phyloP scores from a whole-genome alignment of 2,113 vertebrate genomes.

The Gymnogyps californianus region DNA sequence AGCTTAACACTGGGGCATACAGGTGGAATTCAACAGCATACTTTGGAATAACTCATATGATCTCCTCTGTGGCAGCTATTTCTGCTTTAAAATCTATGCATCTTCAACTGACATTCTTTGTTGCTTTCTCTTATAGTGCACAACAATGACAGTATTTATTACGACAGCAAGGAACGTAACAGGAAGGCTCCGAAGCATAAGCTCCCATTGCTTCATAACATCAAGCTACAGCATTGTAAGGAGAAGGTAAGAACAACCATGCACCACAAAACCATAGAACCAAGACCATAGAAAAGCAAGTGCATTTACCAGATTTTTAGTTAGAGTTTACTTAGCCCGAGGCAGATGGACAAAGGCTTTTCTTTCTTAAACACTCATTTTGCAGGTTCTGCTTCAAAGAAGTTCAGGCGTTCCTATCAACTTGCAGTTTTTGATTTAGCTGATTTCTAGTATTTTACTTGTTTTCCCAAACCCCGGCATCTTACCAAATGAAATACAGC shows the following conservation, averaged over 20 bases:
- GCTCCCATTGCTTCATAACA: neutral
- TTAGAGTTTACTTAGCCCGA: rapidly evolving
- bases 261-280: neutral
- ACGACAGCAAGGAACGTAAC: neutral
- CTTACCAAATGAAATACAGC: neutral
- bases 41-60: neutral
- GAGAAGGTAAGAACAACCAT: neutral
- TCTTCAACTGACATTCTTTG: neutral
- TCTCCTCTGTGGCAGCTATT: neutral
- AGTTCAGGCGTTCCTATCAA: neutral
- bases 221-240: neutral
- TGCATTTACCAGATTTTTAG: neutral
- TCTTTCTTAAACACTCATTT: neutral
- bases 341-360: neutral
- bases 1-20: neutral
- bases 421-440: neutral
- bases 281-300: neutral
- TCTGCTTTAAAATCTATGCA: neutral
- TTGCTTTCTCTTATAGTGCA: neutral
- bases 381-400: neutral
- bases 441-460: neutral
- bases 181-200: neutral
- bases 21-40: neutral
- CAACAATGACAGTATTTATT: neutral
- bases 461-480: neutral